These are phyloP conservation scores for Campodea augens DNA, from an alignment of 1,140 invertebrate genomes.

Conservation along the genomic window DNA sequence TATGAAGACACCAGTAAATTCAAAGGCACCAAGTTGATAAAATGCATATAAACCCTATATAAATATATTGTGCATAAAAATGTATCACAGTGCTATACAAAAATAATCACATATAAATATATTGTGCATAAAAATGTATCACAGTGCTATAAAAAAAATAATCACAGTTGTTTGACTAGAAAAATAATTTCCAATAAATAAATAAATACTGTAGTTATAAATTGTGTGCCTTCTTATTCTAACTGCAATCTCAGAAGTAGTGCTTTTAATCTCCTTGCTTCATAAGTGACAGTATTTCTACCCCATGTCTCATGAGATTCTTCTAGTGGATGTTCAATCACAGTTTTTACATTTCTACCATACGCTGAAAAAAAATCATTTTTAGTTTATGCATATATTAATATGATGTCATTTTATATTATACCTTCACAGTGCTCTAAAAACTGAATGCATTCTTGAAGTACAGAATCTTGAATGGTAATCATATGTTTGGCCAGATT, in stretches of 20 bases:
- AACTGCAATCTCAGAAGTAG: conserved; percentile 61
- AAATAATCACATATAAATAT: no score
- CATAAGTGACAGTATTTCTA: conserved; percentile 83
- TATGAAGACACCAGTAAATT: no score
- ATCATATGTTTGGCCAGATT: conserved; percentile 83
- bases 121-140: no score
- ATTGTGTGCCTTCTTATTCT: no score
- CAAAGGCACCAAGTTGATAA: no score
- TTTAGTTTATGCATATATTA: not conserved
- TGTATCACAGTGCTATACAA: no score
- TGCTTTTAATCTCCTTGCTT: conserved; percentile 67
- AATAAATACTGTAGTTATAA: no score
- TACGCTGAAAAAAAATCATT: conserved; percentile 39
- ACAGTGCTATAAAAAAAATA: no score
- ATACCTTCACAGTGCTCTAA: conserved; percentile 71
- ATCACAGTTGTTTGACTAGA: no score
- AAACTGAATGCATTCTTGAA: conserved; percentile 80
- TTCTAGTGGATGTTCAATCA: conserved; percentile 62
- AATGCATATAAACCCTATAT: no score
- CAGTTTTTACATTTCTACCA: conserved; percentile 63
- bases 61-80: no score
- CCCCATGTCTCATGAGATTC: conserved; percentile 48
- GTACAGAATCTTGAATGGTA: conserved; percentile 64
- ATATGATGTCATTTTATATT: not conserved
- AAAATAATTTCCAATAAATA: no score